Percentiles rank a stretch among this genome's conserved stretches.
Evolutionary conservation across 2,113 vertebrate species (phyloP).

Genomic region (Mobula birostris): DNA sequence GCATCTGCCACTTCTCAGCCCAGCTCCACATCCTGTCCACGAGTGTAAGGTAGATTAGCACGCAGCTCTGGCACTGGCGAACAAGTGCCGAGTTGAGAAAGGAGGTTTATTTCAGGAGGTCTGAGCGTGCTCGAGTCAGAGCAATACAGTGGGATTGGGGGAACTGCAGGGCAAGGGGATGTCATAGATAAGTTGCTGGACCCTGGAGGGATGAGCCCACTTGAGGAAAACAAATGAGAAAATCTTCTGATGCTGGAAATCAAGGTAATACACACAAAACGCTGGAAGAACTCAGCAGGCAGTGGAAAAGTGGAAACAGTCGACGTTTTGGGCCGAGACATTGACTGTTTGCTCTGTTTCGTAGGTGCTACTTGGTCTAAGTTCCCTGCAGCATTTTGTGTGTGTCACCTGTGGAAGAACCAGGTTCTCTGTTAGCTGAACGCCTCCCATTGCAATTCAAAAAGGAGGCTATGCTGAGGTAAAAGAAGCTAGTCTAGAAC

Average conservation of each 20-base stretch:
- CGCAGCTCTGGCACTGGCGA: background rate
- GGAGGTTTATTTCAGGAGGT: background rate
- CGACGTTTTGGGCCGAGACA: too few species aligned
- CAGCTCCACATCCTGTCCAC: too few species aligned
- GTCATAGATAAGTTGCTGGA: background rate
- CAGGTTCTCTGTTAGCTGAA: background rate
- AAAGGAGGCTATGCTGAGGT: background rate
- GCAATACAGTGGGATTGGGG: background rate
- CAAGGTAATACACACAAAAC: too few species aligned
- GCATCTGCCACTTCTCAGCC: too few species aligned
- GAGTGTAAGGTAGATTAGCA: background rate
- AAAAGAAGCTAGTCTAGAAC: background rate
- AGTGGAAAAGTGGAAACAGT: too few species aligned
- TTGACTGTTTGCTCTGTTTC: too few species aligned
- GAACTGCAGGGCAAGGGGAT: background rate
- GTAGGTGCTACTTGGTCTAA: too few species aligned
- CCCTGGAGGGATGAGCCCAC: background rate
- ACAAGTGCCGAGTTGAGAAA: background rate
- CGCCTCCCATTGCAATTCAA: background rate
- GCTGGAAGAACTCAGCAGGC: too few species aligned
- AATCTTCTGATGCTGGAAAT: too few species aligned
- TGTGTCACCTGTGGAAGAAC: background rate
- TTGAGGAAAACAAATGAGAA: background rate
- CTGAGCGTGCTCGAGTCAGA: background rate
- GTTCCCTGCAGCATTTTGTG: too few species aligned